Evolutionary conservation across 2,113 vertebrate genomes (phyloP).

Genomic region (Ivindomyrus marchei): DNA sequence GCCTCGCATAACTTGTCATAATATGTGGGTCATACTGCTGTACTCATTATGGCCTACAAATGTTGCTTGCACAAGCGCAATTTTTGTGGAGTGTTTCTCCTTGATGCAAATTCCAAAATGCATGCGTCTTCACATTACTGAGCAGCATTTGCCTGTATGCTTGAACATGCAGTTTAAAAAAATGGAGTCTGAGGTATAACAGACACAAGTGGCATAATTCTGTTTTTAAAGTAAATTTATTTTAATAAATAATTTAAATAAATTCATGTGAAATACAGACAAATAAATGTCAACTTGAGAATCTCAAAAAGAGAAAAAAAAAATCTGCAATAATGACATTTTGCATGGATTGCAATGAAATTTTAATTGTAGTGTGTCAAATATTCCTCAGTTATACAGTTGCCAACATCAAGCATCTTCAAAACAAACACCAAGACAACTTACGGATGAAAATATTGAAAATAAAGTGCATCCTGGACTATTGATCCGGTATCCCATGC

Average conservation of each 20-base stretch:
- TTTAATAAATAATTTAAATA: slow-evolving; percentile 79
- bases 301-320: slow-evolving; percentile 38
- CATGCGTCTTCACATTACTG: neutral
- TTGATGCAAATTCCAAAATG: neutral
- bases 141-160: neutral
- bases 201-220: slow-evolving; percentile 27
- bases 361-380: slow-evolving; percentile 47
- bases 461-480: slow-evolving; percentile 60
- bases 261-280: slow-evolving; percentile 30
- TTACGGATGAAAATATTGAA: slow-evolving; percentile 37
- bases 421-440: slow-evolving; percentile 37
- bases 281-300: slow-evolving; percentile 49
- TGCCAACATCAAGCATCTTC: slow-evolving; percentile 29
- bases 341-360: slow-evolving; percentile 45
- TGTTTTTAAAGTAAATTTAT: slow-evolving; percentile 61
- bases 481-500: slow-evolving; percentile 29
- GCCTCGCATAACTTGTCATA: neutral
- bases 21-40: neutral
- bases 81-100: neutral
- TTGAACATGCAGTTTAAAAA: neutral
- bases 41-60: neutral
- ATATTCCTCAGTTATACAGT: slow-evolving; percentile 24
- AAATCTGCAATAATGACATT: slow-evolving; percentile 41
- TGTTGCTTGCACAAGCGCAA: neutral
- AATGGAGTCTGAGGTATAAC: neutral